These are phyloP conservation scores for Lasioglossum malachurum DNA, from an alignment of 2,888 invertebrate genomes.

Conservation along the genomic window DNA sequence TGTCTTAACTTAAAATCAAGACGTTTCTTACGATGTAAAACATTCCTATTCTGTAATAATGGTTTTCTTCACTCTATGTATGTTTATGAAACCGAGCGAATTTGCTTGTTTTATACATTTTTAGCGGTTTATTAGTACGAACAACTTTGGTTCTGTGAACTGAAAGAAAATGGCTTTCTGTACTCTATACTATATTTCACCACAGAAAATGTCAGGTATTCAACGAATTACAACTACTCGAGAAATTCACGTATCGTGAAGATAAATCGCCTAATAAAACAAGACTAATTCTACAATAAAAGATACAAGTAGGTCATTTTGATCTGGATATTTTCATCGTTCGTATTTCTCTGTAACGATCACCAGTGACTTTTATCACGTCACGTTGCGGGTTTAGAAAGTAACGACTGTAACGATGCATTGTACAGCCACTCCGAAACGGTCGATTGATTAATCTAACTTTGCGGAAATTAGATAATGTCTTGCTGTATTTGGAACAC, in stretches of 20 bases:
- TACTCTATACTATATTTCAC: neutral
- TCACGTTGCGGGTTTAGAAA: neutral
- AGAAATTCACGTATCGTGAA: neutral
- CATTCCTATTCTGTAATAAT: neutral
- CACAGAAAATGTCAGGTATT: neutral
- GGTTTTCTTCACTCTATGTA: too few species aligned
- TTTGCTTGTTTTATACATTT: neutral
- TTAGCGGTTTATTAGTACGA: neutral
- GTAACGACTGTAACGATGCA: neutral
- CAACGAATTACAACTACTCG: neutral
- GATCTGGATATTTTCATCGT: neutral
- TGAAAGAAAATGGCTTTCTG: too few species aligned
- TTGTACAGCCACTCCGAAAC: neutral
- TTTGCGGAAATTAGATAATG: constrained; percentile 6
- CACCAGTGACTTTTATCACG: neutral
- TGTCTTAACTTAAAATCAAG: neutral
- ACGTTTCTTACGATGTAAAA: neutral
- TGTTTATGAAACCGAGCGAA: neutral
- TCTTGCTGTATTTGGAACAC: neutral
- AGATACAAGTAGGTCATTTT: neutral
- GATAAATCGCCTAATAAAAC: neutral
- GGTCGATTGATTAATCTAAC: neutral
- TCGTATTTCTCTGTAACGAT: neutral
- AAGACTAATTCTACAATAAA: neutral
- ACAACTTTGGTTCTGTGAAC: neutral